These are phyloP conservation scores for Zoanthus gigantus DNA, from an alignment of 92 coral and sea anemone genomes.

Conservation along the genomic window DNA sequence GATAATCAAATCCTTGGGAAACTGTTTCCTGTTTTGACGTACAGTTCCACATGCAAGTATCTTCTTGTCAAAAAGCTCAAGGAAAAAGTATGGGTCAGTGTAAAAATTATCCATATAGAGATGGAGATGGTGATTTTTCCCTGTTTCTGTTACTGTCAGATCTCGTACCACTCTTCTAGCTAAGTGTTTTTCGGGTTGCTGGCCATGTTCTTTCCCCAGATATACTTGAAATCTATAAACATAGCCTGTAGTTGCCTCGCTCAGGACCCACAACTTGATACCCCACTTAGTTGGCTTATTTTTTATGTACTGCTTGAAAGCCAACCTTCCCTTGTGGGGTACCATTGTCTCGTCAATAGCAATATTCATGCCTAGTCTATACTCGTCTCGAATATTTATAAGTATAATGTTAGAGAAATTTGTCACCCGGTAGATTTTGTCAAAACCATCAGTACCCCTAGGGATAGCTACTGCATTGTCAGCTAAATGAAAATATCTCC, in stretches of 20 bases:
- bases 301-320: conserved; percentile 55
- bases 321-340: conserved; percentile 49
- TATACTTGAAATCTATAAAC: conserved; percentile 53
- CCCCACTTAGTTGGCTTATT: conserved; percentile 60
- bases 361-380: conserved; percentile 24
- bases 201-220: conserved; percentile 59
- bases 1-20: conserved; percentile 48
- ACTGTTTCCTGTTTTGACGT: conserved; percentile 48
- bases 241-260: conserved; percentile 57
- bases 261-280: conserved; percentile 54
- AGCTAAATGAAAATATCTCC: too few species aligned
- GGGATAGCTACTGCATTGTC: conserved; percentile 43
- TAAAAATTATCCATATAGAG: conserved; percentile 52
- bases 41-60: conserved; percentile 64
- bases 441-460: conserved; percentile 48
- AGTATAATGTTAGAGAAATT: conserved; percentile 23
- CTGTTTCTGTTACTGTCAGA: conserved; percentile 10
- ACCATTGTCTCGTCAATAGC: conserved; percentile 57
- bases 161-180: conserved; percentile 55
- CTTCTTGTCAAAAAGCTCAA: conserved; percentile 32
- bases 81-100: conserved; percentile 52
- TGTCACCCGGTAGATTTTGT: conserved; percentile 54
- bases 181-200: conserved; percentile 39
- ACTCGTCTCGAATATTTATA: conserved; percentile 12
- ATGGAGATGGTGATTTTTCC: conserved; percentile 49